Conservation (phyloP, 2,888 invertebrate genomes). For the Andrena chrysosceles region DNA sequence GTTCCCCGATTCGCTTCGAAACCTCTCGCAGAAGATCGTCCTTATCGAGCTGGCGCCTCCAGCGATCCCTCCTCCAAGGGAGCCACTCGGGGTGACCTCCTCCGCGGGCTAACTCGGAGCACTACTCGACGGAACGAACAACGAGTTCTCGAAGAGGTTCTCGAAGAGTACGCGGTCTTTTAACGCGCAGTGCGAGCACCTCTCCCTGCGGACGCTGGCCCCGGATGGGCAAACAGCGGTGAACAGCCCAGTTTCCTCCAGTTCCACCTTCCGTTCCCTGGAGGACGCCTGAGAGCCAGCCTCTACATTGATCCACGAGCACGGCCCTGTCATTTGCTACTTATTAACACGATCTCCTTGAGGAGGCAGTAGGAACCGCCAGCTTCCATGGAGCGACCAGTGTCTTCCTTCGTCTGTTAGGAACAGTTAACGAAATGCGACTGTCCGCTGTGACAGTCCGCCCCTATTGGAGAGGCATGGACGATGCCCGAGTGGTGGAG, state of each 20-base stretch:
- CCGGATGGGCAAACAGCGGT: not conserved
- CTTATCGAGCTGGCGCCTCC: not conserved
- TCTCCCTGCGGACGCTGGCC: not conserved
- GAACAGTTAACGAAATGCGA: no score
- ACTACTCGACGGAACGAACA: not conserved
- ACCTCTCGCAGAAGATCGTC: not conserved
- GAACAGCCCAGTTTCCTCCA: not conserved
- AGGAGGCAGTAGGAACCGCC: no score
- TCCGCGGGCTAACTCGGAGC: conserved; percentile 2
- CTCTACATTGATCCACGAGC: conserved; percentile 42
- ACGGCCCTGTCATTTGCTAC: conserved; percentile 41
- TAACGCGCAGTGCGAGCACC: not conserved
- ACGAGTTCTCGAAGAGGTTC: not conserved
- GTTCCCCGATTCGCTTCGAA: conserved; percentile 14
- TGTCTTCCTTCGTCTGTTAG: no score
- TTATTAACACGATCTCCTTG: not conserved
- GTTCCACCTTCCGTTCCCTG: not conserved
- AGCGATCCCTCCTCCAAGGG: not conserved
- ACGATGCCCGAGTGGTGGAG: not conserved
- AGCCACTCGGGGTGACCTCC: not conserved
- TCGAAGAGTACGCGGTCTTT: not conserved
- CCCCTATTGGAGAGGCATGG: not conserved
- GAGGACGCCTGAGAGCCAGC: conserved; percentile 16
- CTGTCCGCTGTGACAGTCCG: no score
- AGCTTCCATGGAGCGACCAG: not conserved